phyloP scores from a whole-genome alignment of 2,113 vertebrate species.

The Mixornis gularis region DNA sequence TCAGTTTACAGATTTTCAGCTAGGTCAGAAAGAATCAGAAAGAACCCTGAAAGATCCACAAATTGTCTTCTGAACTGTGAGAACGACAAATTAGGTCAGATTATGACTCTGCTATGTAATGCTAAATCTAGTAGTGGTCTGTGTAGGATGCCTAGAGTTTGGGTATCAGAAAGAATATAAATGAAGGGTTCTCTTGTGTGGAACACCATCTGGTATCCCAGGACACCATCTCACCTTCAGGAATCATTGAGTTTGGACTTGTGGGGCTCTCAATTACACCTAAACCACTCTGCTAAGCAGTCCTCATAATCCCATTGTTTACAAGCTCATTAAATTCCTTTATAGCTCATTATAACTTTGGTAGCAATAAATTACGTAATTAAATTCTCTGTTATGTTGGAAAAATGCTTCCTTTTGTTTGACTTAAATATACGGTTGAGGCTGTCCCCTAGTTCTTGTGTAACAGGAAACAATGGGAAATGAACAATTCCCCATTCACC shows the following conservation, averaged over 20 bases:
- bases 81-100: not conserved
- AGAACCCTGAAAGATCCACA: not conserved
- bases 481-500: not conserved
- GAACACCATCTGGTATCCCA: not conserved
- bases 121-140: not conserved
- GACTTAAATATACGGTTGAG: not conserved
- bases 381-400: not conserved
- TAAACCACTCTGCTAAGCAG: not conserved
- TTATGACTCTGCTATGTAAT: not conserved
- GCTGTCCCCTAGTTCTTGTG: not conserved
- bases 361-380: not conserved
- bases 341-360: not conserved
- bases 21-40: not conserved
- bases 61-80: not conserved
- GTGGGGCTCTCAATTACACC: not conserved
- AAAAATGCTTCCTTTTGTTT: not conserved
- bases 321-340: not conserved
- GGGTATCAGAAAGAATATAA: not conserved
- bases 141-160: not conserved
- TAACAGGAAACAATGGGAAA: not conserved
- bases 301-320: not conserved
- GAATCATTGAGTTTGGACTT: not conserved
- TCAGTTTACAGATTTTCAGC: not conserved
- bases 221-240: not conserved
- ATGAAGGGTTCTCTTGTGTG: not conserved